Percentiles rank a stretch among this genome's conserved stretches.
phyloP scores from a whole-genome alignment of 2,797 vertebrate species.

The Salmo trutta region DNA sequence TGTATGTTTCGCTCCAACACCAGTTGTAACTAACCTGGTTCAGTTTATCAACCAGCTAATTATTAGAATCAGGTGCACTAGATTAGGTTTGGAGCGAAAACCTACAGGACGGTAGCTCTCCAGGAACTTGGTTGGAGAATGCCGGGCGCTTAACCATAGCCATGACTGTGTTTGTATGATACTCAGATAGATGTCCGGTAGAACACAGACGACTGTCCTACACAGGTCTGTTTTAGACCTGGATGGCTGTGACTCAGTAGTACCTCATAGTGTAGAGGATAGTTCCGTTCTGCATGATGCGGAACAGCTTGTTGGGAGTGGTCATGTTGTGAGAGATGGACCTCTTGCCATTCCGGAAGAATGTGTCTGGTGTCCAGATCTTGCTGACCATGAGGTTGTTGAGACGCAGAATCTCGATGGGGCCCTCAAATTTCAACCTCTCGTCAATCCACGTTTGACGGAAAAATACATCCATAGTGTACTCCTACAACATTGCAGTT shows the following conservation, averaged over 20 bases:
- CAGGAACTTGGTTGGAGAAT: too few species aligned
- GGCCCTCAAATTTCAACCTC: conserved; percentile 80
- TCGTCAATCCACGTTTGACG: conserved; percentile 84
- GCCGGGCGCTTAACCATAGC: neutral
- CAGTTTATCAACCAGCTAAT: too few species aligned
- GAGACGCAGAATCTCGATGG: conserved; percentile 82
- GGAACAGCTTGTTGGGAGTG: conserved; percentile 87
- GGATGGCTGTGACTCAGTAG: neutral
- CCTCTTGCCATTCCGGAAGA: conserved; percentile 85
- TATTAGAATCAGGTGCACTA: too few species aligned
- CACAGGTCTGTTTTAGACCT: neutral
- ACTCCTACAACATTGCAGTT: conserved; percentile 70
- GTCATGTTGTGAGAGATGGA: conserved; percentile 89
- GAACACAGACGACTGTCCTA: conserved; percentile 4
- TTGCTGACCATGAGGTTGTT: conserved; percentile 88
- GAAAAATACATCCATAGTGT: conserved; percentile 86
- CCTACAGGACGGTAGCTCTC: too few species aligned
- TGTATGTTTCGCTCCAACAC: too few species aligned
- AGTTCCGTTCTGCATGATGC: conserved; percentile 88
- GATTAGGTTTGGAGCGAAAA: too few species aligned
- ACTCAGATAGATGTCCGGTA: conserved; percentile 11
- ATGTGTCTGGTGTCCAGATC: conserved; percentile 86
- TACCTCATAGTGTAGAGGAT: conserved; percentile 86
- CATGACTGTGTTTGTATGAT: neutral
- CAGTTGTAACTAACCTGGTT: too few species aligned